These are phyloP conservation scores for Stylophora pistillata DNA, from an alignment of 64 coral and sea anemone species.

Conservation along the genomic window DNA sequence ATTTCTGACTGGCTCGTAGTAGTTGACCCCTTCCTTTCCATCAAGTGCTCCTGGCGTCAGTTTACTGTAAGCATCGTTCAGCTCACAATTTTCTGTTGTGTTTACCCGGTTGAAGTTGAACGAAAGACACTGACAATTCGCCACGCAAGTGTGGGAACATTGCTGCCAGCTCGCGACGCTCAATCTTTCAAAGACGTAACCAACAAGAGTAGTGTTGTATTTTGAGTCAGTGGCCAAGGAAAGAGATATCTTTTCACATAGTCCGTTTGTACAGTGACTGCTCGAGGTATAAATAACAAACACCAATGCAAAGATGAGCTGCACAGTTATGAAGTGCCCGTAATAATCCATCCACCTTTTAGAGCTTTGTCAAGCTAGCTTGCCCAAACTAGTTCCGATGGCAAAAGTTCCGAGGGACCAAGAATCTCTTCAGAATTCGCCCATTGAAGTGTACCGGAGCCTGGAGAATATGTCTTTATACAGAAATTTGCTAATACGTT, in stretches of 20 bases:
- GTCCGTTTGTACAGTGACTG: background rate
- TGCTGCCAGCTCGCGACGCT: background rate
- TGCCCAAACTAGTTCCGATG: too few species aligned
- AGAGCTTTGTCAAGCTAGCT: too few species aligned
- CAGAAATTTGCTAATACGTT: too few species aligned
- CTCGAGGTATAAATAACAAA: background rate
- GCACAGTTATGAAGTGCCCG: too few species aligned
- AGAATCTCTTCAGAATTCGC: too few species aligned
- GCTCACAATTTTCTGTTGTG: slow-evolving; percentile 6
- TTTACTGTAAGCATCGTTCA: slow-evolving; percentile 19
- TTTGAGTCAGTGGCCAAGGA: background rate
- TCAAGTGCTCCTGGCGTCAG: background rate
- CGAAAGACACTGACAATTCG: background rate
- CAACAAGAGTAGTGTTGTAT: background rate
- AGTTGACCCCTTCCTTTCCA: background rate
- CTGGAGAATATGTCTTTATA: too few species aligned
- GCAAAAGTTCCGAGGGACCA: too few species aligned
- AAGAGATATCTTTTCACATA: background rate
- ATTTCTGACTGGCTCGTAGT: background rate
- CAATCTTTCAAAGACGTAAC: background rate
- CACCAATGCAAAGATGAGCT: background rate
- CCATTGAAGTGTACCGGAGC: too few species aligned
- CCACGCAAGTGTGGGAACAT: background rate
- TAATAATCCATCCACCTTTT: too few species aligned
- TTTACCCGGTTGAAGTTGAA: background rate